A percentile compares a stretch with the other conserved stretches of the same genome.
Conservation (phyloP, 2,797 vertebrate genomes). For the Rhyacichthys aspro region DNA sequence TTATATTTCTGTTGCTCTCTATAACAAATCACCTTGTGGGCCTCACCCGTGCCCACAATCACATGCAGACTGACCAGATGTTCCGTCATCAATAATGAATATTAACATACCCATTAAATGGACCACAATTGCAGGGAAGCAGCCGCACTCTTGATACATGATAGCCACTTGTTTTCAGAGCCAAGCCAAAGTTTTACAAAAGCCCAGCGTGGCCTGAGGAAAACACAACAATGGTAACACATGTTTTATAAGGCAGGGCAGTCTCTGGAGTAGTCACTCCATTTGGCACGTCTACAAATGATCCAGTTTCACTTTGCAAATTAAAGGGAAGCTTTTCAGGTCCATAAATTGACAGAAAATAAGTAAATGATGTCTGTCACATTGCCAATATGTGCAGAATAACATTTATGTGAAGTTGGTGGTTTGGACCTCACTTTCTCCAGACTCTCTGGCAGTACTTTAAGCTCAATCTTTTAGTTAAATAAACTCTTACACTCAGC, state of each 20-base stretch:
- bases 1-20: slow-evolving; percentile 27
- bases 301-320: neutral
- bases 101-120: slow-evolving; percentile 45
- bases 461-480: slow-evolving; percentile 63
- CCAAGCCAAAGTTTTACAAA: slow-evolving; percentile 32
- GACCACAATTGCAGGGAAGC: slow-evolving; percentile 24
- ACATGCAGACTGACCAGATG: slow-evolving; percentile 54
- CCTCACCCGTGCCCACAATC: slow-evolving; percentile 14
- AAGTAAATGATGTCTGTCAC: slow-evolving; percentile 9
- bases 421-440: slow-evolving; percentile 38
- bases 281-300: slow-evolving; percentile 10
- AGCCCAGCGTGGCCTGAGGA: slow-evolving; percentile 23
- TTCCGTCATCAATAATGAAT: slow-evolving; percentile 62
- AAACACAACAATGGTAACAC: slow-evolving; percentile 24
- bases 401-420: slow-evolving; percentile 5
- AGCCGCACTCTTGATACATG: slow-evolving; percentile 30
- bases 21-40: slow-evolving; percentile 40
- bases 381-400: slow-evolving; percentile 12
- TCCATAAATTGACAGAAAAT: slow-evolving; percentile 7
- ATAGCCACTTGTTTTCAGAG: slow-evolving; percentile 28
- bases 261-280: slow-evolving; percentile 5
- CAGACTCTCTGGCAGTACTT: slow-evolving; percentile 48
- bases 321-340: neutral
- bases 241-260: slow-evolving; percentile 17
- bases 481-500: slow-evolving; percentile 71